Conservation (phyloP, 1,140 invertebrate species). For the Oryctes rhinoceros region DNA sequence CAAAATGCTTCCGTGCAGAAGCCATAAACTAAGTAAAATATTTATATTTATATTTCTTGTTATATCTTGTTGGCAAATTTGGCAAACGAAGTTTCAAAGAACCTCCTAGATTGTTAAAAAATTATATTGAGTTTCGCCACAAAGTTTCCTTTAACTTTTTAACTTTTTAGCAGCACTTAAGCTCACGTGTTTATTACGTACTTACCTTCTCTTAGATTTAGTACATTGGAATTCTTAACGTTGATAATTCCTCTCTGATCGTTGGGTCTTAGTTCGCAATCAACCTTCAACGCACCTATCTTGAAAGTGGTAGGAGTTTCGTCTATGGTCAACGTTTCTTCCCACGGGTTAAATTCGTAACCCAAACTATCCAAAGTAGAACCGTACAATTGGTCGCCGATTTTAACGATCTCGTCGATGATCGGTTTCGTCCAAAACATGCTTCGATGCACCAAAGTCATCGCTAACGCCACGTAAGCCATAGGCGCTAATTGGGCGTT, state of each 20-base stretch:
- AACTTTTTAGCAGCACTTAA: background rate
- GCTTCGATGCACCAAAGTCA: slow-evolving; percentile 62
- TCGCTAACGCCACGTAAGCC: slow-evolving; percentile 61
- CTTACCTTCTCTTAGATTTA: slow-evolving; percentile 56
- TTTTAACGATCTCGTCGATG: slow-evolving; percentile 62
- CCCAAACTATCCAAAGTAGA: slow-evolving; percentile 56
- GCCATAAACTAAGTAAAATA: too few species aligned
- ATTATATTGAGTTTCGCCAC: too few species aligned
- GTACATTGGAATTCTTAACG: slow-evolving; percentile 58
- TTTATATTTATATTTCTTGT: too few species aligned
- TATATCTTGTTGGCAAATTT: too few species aligned
- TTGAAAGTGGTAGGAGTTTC: slow-evolving; percentile 59
- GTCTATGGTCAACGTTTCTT: slow-evolving; percentile 61
- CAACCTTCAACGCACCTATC: slow-evolving; percentile 59
- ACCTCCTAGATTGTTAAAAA: too few species aligned
- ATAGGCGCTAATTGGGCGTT: slow-evolving; percentile 60
- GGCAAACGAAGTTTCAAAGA: too few species aligned
- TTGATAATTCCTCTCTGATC: slow-evolving; percentile 63
- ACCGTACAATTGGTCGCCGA: slow-evolving; percentile 54
- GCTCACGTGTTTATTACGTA: background rate
- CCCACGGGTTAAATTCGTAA: slow-evolving; percentile 64
- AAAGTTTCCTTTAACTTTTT: background rate
- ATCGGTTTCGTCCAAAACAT: slow-evolving; percentile 64
- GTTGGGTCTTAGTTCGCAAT: slow-evolving; percentile 61
- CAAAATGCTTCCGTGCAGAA: too few species aligned